phyloP scores from a whole-genome alignment of 2,888 invertebrate genomes.

The Venusia cambrica region DNA sequence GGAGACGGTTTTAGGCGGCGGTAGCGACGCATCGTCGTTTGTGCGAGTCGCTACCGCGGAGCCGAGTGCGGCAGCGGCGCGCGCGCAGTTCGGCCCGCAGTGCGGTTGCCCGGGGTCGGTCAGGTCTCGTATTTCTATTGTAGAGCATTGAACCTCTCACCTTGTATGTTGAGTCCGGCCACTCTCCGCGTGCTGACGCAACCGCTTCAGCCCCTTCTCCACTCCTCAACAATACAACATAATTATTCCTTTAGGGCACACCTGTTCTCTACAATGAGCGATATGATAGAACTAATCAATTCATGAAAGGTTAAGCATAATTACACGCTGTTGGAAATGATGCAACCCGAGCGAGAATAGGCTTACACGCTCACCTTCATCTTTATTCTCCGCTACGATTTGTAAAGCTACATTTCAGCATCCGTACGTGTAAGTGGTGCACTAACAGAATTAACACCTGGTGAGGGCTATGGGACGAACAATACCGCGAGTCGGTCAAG shows the following conservation, averaged over 20 bases:
- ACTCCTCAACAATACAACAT: conserved; percentile 61
- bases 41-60: conserved; percentile 1
- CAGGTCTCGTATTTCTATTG: conserved; percentile 77
- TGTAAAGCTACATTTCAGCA: conserved; percentile 5
- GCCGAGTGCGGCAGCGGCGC: conserved; percentile 35
- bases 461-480: conserved; percentile 41
- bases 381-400: conserved; percentile 4
- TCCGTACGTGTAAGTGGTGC: conserved; percentile 16
- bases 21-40: conserved; percentile 21
- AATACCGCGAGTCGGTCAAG: conserved; percentile 44
- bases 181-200: conserved; percentile 76
- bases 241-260: conserved; percentile 78
- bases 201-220: conserved; percentile 74
- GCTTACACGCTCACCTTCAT: conserved; percentile 15
- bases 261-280: conserved; percentile 65
- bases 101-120: conserved; percentile 71
- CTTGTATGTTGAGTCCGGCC: conserved; percentile 78
- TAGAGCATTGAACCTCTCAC: conserved; percentile 80
- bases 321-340: conserved; percentile 52
- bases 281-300: conserved; percentile 61
- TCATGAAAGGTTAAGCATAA: conserved; percentile 71
- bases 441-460: conserved; percentile 44
- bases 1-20: conserved; percentile 31
- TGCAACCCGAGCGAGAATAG: conserved; percentile 39
- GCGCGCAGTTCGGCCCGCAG: conserved; percentile 46